phyloP scores from a whole-genome alignment of 2,113 vertebrate genomes.

The Rattus rattus region DNA sequence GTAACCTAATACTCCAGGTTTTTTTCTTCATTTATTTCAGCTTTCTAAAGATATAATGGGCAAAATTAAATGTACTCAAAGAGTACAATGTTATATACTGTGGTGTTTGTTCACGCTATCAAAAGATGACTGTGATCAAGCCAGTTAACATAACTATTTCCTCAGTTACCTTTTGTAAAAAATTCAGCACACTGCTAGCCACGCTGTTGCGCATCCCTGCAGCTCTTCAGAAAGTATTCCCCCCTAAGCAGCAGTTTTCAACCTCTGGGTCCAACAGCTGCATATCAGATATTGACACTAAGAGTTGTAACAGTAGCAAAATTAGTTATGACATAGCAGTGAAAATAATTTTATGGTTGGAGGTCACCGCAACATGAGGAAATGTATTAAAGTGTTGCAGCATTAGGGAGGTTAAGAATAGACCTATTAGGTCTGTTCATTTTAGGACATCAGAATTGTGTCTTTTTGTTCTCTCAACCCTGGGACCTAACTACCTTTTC shows the following conservation, averaged over 20 bases:
- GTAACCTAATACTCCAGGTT: not conserved
- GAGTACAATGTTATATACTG: not conserved
- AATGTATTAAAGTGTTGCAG: not conserved
- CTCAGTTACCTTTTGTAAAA: not conserved
- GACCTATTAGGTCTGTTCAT: not conserved
- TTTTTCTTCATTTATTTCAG: not conserved
- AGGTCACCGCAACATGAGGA: not conserved
- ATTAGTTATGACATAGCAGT: not conserved
- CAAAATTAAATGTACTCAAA: not conserved
- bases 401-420: not conserved
- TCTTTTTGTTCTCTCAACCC: not conserved
- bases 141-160: not conserved
- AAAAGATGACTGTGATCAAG: not conserved
- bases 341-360: not conserved
- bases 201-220: not conserved
- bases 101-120: not conserved
- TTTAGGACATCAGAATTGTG: not conserved
- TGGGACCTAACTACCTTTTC: not conserved
- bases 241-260: not conserved
- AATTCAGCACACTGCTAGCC: not conserved
- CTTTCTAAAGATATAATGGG: constrained; percentile 3
- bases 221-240: not conserved
- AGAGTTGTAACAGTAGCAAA: not conserved
- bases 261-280: not conserved
- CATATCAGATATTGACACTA: not conserved